Conservation (phyloP, 2,797 vertebrate species). For the Heterohyrax brucei region DNA sequence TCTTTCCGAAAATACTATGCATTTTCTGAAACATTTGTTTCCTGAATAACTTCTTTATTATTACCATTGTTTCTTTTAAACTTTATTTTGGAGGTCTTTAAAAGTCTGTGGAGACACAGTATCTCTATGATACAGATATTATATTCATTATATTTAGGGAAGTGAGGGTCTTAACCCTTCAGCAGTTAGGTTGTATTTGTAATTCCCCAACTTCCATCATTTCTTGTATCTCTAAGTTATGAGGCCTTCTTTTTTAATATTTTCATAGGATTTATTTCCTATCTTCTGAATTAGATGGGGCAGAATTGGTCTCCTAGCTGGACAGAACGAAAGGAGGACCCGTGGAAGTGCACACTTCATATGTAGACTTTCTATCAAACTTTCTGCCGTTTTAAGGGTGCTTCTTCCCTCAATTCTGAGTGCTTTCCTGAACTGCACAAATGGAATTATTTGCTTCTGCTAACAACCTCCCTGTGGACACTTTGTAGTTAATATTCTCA, state of each 20-base stretch:
- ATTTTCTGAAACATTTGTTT: not conserved
- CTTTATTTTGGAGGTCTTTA: not conserved
- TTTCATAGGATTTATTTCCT: not conserved
- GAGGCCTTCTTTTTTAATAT: not conserved
- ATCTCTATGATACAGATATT: too few relatives aligned
- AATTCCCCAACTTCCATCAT: not conserved
- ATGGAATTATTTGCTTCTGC: not conserved
- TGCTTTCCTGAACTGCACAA: not conserved
- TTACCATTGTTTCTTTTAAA: not conserved
- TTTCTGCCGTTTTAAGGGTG: not conserved
- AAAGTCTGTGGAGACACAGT: not conserved
- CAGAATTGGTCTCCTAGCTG: not conserved
- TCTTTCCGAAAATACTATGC: not conserved
- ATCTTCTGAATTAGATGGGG: not conserved
- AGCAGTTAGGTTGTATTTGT: not conserved
- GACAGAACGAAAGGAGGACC: not conserved
- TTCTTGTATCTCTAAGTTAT: not conserved
- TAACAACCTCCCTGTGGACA: not conserved
- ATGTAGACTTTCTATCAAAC: not conserved
- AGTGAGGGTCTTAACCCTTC: not conserved
- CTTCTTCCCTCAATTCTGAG: not conserved
- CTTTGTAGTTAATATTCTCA: constrained; percentile 38
- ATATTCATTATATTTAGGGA: not conserved
- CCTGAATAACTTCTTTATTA: not conserved
- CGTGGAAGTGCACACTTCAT: not conserved